phyloP scores from a whole-genome alignment of 23 tunicate genomes.

The Trididemnum clinides region DNA sequence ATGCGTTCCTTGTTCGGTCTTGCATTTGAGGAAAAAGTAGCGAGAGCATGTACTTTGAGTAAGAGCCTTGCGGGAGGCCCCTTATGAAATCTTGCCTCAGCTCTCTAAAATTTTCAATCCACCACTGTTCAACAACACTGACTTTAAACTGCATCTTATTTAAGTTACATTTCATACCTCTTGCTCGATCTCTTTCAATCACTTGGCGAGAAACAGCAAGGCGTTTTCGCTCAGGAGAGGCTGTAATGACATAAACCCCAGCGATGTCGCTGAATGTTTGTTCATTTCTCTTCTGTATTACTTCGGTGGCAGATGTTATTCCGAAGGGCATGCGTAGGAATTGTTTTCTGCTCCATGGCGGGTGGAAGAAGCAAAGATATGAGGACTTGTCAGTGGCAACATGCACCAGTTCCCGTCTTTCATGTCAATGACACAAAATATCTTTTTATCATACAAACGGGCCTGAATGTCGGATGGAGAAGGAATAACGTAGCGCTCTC shows the following conservation, averaged over 20 bases:
- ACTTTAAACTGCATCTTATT: conserved; percentile 27
- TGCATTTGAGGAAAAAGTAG: too few species aligned
- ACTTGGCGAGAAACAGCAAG: background rate
- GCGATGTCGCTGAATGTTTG: conserved; percentile 26
- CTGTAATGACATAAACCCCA: conserved; percentile 33
- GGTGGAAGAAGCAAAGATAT: conserved; percentile 23
- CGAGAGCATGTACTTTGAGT: too few species aligned
- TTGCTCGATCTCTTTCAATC: background rate
- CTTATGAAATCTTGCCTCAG: too few species aligned
- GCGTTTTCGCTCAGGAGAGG: conserved; percentile 16
- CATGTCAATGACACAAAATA: conserved; percentile 40
- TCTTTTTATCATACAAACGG: conserved; percentile 5
- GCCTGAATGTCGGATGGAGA: conserved; percentile 20
- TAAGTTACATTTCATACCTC: background rate
- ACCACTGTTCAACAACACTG: background rate
- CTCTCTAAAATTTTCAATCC: too few species aligned
- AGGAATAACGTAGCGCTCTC: conserved; percentile 4
- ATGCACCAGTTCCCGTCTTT: conserved; percentile 49
- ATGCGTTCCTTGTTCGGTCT: too few species aligned
- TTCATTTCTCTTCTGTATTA: conserved; percentile 45
- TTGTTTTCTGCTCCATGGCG: conserved; percentile 38
- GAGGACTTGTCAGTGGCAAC: conserved; percentile 19
- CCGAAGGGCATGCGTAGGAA: conserved; percentile 51
- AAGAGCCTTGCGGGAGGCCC: too few species aligned
- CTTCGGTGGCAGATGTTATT: conserved; percentile 38